A percentile compares a stretch with the other conserved stretches of the same genome.
These are phyloP conservation scores for Ellobium chinense DNA, from an alignment of 2,888 invertebrate genomes.

Conservation along the genomic window DNA sequence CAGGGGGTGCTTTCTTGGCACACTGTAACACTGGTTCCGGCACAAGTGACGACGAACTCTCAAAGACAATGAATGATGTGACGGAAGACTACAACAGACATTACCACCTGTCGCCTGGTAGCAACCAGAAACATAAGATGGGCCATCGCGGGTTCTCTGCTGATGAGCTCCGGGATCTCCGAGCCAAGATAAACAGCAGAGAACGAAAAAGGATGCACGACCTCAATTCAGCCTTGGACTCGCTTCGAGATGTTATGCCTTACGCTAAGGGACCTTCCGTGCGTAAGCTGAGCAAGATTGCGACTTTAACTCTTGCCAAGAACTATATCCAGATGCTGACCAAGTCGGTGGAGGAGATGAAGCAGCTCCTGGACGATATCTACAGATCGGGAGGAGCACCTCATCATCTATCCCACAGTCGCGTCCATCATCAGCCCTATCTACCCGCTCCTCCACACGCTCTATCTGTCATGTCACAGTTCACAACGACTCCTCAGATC, in stretches of 20 bases:
- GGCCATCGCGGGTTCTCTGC: constrained; percentile 22
- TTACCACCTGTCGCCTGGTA: background rate
- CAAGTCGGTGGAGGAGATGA: constrained; percentile 67
- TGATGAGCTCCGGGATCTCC: constrained; percentile 54
- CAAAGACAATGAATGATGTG: background rate
- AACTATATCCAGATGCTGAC: constrained; percentile 69
- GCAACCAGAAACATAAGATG: background rate
- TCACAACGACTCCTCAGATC: background rate
- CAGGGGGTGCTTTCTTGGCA: background rate
- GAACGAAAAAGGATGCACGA: constrained; percentile 80
- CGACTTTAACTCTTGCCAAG: constrained; percentile 66
- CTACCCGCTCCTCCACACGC: background rate
- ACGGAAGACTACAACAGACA: background rate
- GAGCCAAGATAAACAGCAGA: constrained; percentile 75
- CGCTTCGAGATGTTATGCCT: constrained; percentile 72
- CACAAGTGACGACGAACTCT: background rate
- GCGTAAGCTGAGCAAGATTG: constrained; percentile 70
- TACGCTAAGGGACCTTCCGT: constrained; percentile 68
- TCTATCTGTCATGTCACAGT: background rate
- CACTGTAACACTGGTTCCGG: background rate
- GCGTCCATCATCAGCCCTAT: background rate
- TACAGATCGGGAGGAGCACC: constrained; percentile 50
- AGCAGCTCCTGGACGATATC: constrained; percentile 61
- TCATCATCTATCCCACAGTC: constrained; percentile 4
- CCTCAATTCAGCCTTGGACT: constrained; percentile 76